A percentile compares a stretch with the other conserved stretches of the same genome.
Evolutionary conservation across 2,888 invertebrate genomes (phyloP).

Genomic region (Tupiocoris notatus): DNA sequence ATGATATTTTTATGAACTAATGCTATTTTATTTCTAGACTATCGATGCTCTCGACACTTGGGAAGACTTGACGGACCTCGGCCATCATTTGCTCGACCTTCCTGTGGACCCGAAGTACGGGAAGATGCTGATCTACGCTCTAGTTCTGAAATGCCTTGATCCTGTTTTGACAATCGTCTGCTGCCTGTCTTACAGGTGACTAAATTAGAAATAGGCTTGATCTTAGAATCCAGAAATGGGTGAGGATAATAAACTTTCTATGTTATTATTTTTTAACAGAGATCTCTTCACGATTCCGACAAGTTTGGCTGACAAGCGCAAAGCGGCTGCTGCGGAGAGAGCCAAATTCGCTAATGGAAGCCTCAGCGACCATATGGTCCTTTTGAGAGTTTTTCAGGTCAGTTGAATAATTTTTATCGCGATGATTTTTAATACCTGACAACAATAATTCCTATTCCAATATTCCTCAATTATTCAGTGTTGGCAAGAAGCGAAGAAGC

Average conservation of each 20-base stretch:
- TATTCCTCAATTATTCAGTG: slow-evolving; percentile 45
- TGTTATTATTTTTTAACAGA: slow-evolving; percentile 53
- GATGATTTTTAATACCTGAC: too few species aligned
- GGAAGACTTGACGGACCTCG: slow-evolving; percentile 85
- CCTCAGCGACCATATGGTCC: slow-evolving; percentile 85
- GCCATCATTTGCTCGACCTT: slow-evolving; percentile 81
- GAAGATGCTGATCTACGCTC: slow-evolving; percentile 86
- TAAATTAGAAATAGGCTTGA: not conserved
- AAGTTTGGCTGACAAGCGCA: slow-evolving; percentile 60
- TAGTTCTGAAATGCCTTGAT: slow-evolving; percentile 88
- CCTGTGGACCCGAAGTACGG: slow-evolving; percentile 89
- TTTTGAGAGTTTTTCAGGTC: slow-evolving; percentile 75
- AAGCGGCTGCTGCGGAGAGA: slow-evolving; percentile 61
- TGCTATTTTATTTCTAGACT: slow-evolving; percentile 58
- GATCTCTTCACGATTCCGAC: slow-evolving; percentile 78
- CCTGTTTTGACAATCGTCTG: slow-evolving; percentile 90
- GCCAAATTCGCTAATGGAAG: slow-evolving; percentile 72
- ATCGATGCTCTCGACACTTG: slow-evolving; percentile 81
- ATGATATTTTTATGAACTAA: not conserved
- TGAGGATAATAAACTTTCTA: not conserved
- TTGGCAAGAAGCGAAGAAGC: slow-evolving; percentile 59
- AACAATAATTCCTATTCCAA: too few species aligned
- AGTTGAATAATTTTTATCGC: too few species aligned
- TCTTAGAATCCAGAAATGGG: too few species aligned
- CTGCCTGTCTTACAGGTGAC: slow-evolving; percentile 65